Evolutionary conservation across 2,888 invertebrate genomes (phyloP), one percentile per base, ranked within the genome.

Genomic region (Nudaria mundana): DNA sequence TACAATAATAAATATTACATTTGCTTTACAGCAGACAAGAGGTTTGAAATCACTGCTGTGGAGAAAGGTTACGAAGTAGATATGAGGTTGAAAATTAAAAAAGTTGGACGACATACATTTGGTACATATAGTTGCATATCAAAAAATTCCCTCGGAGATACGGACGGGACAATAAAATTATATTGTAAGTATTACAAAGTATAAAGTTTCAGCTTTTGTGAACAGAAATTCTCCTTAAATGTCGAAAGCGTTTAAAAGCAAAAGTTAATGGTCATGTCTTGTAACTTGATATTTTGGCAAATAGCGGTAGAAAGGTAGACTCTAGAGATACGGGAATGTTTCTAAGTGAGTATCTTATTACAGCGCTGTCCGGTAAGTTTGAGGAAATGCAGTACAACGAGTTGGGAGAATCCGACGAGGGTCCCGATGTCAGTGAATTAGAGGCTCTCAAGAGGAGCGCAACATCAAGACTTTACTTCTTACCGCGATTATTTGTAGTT

Each of bases 101-200:
- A 90, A 63, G 91, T 93, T 40, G 84, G 87, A 34, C 76, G 85
- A 43, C 75, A 81, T 37, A 93, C 93, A 69, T 93, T 91, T 63
- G 92, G 93, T 40, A 91, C 92, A 42, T 94, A 93, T 78, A 92
- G 92, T 75, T 94, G 94, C 81, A 91, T 93, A 70, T 92, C 93
- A 47, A 93, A 93, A 77, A 94, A 94, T 76, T 92, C 93, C 6
- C 86, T 94, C 7, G 94, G 94, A 24, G 93, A 93, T 66, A 93
- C 94, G 7, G 93, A 93, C 67, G 94, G 94, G 44, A 92, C 91
- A 59, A 93, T 94, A 61, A 93, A 92, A 79, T 82, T 94, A 52
- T 93, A 93, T 71, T 91, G 94, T 94, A 82, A 92, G 93, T 91
- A 66, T 51, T 30, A 12, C 5, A 25, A 28, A 36, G 20, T 30